Conservation (phyloP, 2,888 invertebrate genomes). For the Drosophila picticornis region DNA sequence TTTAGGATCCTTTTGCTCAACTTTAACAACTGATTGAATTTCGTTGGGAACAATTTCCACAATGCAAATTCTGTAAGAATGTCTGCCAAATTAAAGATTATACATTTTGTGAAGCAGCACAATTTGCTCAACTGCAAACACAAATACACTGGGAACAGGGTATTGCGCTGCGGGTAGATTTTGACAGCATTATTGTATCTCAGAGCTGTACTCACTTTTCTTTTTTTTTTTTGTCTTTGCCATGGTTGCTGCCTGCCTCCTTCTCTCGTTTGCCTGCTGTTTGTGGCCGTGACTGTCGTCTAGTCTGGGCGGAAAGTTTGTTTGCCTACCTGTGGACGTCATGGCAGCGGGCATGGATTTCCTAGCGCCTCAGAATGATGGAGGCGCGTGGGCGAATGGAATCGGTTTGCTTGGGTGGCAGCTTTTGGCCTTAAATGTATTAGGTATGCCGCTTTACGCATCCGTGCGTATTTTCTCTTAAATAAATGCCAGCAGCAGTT, state of each 20-base stretch:
- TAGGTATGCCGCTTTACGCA: slow-evolving; percentile 54
- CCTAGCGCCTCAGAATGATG: slow-evolving; percentile 31
- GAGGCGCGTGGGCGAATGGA: slow-evolving; percentile 22
- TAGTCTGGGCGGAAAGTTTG: slow-evolving; percentile 25
- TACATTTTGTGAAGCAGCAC: neutral
- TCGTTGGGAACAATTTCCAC: neutral
- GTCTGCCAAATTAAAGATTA: neutral
- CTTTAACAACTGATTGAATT: neutral
- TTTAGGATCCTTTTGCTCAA: neutral
- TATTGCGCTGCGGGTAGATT: neutral
- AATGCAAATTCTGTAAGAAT: too few species aligned
- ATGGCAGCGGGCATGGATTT: slow-evolving; percentile 32
- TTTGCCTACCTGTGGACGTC: slow-evolving; percentile 56
- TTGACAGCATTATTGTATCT: neutral
- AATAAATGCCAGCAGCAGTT: slow-evolving; percentile 75
- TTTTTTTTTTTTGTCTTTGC: neutral
- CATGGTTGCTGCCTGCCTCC: neutral
- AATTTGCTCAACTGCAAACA: neutral
- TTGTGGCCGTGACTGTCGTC: neutral
- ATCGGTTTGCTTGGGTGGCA: slow-evolving; percentile 31
- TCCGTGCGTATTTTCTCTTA: slow-evolving; percentile 58
- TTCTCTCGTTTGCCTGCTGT: neutral
- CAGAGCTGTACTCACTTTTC: neutral
- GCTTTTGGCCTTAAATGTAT: slow-evolving; percentile 54
- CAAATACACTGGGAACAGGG: neutral